phyloP scores from a whole-genome alignment of 2,113 vertebrate genomes.

The Megatriorchis doriae region DNA sequence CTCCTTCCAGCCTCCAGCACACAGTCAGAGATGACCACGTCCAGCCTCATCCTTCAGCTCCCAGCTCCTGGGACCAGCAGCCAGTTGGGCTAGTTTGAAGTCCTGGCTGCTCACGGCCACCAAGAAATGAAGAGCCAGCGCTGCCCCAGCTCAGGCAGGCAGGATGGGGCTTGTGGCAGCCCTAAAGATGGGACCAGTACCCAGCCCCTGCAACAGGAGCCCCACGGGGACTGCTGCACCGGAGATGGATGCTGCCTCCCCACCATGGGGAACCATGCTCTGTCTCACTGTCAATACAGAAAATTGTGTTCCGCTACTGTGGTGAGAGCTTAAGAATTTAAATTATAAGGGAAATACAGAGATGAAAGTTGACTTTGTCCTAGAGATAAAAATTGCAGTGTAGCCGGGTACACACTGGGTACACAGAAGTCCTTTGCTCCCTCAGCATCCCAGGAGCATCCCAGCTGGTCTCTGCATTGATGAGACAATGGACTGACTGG shows the following conservation, averaged over 20 bases:
- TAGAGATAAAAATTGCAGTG: background rate
- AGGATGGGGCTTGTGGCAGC: background rate
- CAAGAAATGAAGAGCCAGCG: background rate
- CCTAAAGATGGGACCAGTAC: background rate
- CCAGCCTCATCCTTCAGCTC: background rate
- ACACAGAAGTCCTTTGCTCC: background rate
- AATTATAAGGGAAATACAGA: background rate
- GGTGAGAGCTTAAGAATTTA: background rate
- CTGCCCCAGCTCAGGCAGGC: background rate
- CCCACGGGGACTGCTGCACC: background rate
- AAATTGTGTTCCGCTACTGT: background rate
- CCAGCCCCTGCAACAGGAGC: background rate
- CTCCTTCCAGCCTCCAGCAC: background rate
- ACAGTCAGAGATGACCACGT: background rate
- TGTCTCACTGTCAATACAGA: background rate
- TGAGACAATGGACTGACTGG: background rate
- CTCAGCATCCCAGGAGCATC: background rate
- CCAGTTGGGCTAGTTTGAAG: background rate
- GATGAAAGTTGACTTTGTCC: background rate
- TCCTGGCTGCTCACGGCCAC: background rate
- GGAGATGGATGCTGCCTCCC: too few relatives aligned
- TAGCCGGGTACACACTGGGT: background rate
- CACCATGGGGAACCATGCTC: background rate
- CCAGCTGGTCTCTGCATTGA: background rate
- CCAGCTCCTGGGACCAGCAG: background rate